These are phyloP conservation scores for Aeoliscus strigatus DNA, from an alignment of 2,797 vertebrate species.

Conservation along the genomic window DNA sequence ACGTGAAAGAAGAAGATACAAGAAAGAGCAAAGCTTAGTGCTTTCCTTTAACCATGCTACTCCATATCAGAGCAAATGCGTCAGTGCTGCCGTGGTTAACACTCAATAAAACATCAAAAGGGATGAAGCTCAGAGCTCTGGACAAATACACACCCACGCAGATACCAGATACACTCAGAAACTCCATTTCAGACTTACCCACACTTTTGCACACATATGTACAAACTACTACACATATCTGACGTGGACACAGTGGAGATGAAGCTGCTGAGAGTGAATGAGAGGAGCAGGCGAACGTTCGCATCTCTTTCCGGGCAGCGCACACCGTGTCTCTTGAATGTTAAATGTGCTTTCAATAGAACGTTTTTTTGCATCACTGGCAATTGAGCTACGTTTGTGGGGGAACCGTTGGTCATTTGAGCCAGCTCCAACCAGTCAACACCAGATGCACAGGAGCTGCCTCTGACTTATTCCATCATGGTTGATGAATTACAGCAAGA, in stretches of 20 bases:
- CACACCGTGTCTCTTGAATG: constrained; percentile 23
- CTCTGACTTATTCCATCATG: constrained; percentile 63
- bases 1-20: constrained; percentile 39
- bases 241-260: constrained; percentile 12
- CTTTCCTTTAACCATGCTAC: constrained; percentile 50
- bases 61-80: constrained; percentile 57
- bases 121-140: constrained; percentile 60
- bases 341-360: constrained; percentile 40
- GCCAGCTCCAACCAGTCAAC: constrained; percentile 31
- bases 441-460: constrained; percentile 46
- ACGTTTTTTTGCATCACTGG: constrained; percentile 11
- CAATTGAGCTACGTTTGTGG: constrained; percentile 17
- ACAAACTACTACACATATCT: constrained; percentile 5
- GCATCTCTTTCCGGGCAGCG: constrained; percentile 33
- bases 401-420: constrained; percentile 35
- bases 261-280: constrained; percentile 40
- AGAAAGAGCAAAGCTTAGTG: constrained; percentile 45
- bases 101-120: constrained; percentile 79
- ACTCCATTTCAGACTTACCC: constrained; percentile 9
- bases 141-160: constrained; percentile 62
- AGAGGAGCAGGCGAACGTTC: constrained; percentile 26
- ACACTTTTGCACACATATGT: constrained; percentile 15
- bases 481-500: constrained; percentile 50
- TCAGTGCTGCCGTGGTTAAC: constrained; percentile 64
- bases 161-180: constrained; percentile 40